phyloP scores from a whole-genome alignment of 2,888 invertebrate genomes.

The Gisinianus flammeolus region DNA sequence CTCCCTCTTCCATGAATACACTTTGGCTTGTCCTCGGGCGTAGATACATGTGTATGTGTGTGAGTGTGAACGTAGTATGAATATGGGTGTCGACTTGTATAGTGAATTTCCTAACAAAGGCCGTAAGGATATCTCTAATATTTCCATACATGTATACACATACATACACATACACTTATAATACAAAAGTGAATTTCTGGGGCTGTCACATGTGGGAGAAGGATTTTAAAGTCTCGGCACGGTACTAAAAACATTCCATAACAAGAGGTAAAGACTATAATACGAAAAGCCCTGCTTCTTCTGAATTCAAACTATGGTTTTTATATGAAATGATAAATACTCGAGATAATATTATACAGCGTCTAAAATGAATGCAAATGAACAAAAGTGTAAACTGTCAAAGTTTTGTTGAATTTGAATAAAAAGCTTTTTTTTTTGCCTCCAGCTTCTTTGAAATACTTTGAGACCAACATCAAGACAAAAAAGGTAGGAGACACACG shows the following conservation, averaged over 20 bases:
- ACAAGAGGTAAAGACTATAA: background rate
- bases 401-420: no score
- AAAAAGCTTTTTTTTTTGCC: conserved; percentile 12
- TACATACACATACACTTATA: background rate
- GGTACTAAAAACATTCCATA: background rate
- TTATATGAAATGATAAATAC: conserved; percentile 5
- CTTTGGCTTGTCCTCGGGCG: no score
- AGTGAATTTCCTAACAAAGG: background rate
- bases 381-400: background rate
- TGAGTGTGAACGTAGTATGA: background rate
- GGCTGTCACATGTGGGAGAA: background rate
- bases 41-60: background rate
- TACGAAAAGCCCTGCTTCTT: conserved; percentile 19
- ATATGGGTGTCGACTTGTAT: no score
- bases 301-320: no score
- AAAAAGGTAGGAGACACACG: no score
- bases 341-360: background rate
- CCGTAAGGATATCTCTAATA: background rate
- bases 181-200: background rate
- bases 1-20: no score
- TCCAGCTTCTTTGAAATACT: background rate
- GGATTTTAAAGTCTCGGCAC: background rate
- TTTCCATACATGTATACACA: background rate
- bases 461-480: no score
- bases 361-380: background rate